Evolutionary conservation across 2,888 invertebrate genomes (phyloP).

Genomic region (Phorcus lineatus): DNA sequence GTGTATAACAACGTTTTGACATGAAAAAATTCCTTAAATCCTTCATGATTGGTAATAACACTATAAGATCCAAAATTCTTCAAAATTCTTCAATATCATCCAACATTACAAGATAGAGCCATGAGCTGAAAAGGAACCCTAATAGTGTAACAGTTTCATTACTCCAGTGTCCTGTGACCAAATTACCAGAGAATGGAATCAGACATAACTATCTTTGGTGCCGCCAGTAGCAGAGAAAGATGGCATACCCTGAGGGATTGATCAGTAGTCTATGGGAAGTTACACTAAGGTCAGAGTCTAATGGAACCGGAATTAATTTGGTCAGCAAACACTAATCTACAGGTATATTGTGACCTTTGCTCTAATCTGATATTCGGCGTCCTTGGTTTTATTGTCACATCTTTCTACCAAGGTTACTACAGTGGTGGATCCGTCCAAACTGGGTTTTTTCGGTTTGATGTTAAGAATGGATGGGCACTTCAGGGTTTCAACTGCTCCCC

Average conservation of each 20-base stretch:
- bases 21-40: background rate
- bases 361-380: no score
- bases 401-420: no score
- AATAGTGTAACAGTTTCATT: background rate
- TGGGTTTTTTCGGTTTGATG: no score
- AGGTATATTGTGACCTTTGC: background rate
- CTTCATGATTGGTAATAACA: background rate
- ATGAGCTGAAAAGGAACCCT: background rate
- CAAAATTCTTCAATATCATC: background rate
- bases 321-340: background rate
- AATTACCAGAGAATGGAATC: constrained; percentile 2
- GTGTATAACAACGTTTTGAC: no score
- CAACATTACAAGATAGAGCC: background rate
- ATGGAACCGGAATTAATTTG: background rate
- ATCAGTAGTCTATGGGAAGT: background rate
- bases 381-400: no score
- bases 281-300: background rate
- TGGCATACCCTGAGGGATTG: background rate
- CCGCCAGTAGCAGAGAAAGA: background rate
- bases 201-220: background rate
- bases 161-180: background rate
- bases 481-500: no score
- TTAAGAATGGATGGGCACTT: no score
- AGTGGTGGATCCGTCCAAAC: no score
- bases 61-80: background rate